Base-by-base conservation (phyloP, 1,140 invertebrate species). In the Papilio helenus region DNA sequence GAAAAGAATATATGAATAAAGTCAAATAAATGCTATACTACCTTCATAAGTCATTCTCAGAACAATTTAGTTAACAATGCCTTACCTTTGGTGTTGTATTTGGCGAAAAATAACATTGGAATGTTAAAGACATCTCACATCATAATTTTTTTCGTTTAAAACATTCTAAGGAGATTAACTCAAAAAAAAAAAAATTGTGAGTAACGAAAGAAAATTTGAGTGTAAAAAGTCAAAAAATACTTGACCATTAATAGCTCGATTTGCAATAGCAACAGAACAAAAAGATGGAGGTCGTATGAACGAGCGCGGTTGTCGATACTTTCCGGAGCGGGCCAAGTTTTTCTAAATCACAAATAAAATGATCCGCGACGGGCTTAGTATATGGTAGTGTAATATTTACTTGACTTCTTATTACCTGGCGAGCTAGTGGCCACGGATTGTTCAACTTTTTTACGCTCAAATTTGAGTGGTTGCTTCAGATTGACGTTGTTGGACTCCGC, bases 401-500 rank as follows among this genome's bases (percentile, higher is more conserved):
- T 95, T 94, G 94, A 95, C 93, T 95, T 95, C 89, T 95, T 95
- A 94, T 95, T 95, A 95, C 94, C 94, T 95, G 94, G 94, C 94
- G 94, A 95, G 94, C 94, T 95, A 95, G 94, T 95, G 94, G 94
- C 94, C 94, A 93, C 93, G 87, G 91, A 94, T 94, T 93, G 93
- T 95, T 95, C 92, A 95, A 95, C 91, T 95, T 95, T 93, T 93
- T 96, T 96, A 90, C 94, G 92, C 88, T 97, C 96, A 86, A 97
- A 95, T 89, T 96, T 96, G 80, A 97, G 94, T 76, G 97, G 96
- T 88, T 97, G 96, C 89, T 97, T 97, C 14, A 97, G 95, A 93
- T 97, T 97, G 93, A 97, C 96, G 79, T 96, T 96, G 90, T 96
- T 96, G 39, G 97, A 97, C 93, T 98, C 97, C 8, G 97, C 97